Conservation (phyloP, 2,888 invertebrate species). For the Eristalis intricaria region DNA sequence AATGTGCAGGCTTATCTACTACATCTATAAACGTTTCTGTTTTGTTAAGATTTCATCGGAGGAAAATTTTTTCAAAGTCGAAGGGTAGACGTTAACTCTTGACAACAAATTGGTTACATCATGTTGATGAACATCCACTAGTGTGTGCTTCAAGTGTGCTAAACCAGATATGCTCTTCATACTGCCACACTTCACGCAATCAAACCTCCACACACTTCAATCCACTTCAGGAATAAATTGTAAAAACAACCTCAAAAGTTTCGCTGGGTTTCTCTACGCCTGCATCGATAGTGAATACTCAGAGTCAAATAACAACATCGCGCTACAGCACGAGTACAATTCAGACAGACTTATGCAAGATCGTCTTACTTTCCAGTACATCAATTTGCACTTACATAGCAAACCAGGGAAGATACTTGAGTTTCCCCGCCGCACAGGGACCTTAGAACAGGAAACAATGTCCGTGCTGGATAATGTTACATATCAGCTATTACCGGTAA, state of each 20-base stretch:
- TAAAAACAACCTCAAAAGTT: neutral
- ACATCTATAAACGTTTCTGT: no score
- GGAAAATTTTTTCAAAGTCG: neutral
- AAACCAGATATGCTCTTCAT: neutral
- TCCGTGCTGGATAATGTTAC: no score
- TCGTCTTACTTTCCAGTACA: constrained; percentile 58
- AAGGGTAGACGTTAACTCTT: neutral
- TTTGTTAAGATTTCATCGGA: neutral
- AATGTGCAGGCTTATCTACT: no score
- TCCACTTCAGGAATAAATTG: neutral
- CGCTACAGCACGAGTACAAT: constrained; percentile 12
- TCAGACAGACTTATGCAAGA: constrained; percentile 16
- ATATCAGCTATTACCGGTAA: no score
- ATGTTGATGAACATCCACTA: neutral
- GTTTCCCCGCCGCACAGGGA: no score
- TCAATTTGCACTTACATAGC: constrained; percentile 62
- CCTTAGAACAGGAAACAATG: no score
- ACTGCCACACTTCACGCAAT: neutral
- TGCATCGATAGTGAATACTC: neutral
- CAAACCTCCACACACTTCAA: neutral
- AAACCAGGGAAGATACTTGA: constrained; percentile 20
- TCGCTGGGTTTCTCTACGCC: neutral
- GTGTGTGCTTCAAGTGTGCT: neutral
- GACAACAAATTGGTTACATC: neutral
- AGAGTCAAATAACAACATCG: constrained; percentile 7